A percentile compares a stretch with the other conserved stretches of the same genome.
Evolutionary conservation across 1,140 invertebrate species (phyloP).

Genomic region (Heliconius nattereri): DNA sequence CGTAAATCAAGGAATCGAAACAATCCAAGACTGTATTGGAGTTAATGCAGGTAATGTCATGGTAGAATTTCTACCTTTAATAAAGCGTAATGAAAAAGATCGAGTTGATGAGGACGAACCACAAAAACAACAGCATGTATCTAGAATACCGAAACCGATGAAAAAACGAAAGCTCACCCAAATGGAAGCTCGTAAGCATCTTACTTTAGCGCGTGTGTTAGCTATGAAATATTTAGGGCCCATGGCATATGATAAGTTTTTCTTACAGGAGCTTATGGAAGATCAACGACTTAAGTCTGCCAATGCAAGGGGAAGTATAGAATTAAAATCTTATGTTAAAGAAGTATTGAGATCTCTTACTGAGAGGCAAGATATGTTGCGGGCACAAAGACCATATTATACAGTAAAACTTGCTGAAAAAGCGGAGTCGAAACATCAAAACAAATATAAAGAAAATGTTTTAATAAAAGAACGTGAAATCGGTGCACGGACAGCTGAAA

Average conservation of each 20-base stretch:
- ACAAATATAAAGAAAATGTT: conserved; percentile 71
- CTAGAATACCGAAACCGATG: conserved; percentile 65
- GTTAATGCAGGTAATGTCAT: conserved; percentile 70
- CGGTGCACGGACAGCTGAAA: conserved; percentile 73
- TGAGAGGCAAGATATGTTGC: conserved; percentile 79
- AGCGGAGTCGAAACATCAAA: conserved; percentile 72
- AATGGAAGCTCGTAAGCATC: conserved; percentile 75
- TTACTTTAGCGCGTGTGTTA: conserved; percentile 74
- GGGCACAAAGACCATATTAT: conserved; percentile 80
- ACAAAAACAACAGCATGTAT: conserved; percentile 57
- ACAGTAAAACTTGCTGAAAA: conserved; percentile 81
- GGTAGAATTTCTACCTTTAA: conserved; percentile 71
- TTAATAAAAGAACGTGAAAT: conserved; percentile 70
- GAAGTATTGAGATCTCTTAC: conserved; percentile 74
- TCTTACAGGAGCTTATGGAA: conserved; percentile 71
- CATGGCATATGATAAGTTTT: conserved; percentile 81
- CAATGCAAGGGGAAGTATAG: conserved; percentile 72
- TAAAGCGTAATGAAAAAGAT: conserved; percentile 63
- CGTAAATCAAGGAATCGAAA: conserved; percentile 76
- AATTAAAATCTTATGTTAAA: conserved; percentile 68
- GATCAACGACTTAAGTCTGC: conserved; percentile 75
- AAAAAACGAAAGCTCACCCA: conserved; percentile 66
- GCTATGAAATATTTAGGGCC: conserved; percentile 82
- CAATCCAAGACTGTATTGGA: conserved; percentile 75
- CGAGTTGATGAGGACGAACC: conserved; percentile 58